Evolutionary conservation across 2,888 invertebrate genomes (phyloP).

Genomic region (Podabrus alpinus): DNA sequence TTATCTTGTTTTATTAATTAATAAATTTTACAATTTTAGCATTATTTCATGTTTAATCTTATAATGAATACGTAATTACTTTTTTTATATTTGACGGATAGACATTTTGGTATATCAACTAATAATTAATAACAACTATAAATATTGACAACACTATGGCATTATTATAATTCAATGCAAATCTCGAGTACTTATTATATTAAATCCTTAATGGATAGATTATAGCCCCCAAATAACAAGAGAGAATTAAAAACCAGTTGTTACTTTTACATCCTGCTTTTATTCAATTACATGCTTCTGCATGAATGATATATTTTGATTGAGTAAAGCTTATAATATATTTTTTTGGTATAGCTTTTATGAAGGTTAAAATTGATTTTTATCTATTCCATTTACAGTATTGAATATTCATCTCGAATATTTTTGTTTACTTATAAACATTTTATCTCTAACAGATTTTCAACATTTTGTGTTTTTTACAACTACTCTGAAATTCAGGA

Average conservation of each 20-base stretch:
- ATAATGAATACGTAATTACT: not conserved
- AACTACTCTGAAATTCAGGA: too few relatives aligned
- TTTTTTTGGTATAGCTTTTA: not conserved
- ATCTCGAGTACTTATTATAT: not conserved
- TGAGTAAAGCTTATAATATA: conserved; percentile 13
- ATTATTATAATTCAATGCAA: not conserved
- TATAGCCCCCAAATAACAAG: conserved; percentile 24
- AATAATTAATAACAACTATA: not conserved
- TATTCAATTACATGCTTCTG: conserved; percentile 32
- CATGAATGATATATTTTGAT: conserved; percentile 17
- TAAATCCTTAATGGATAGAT: conserved; percentile 24
- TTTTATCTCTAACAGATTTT: not conserved
- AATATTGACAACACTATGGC: not conserved
- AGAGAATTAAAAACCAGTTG: conserved; percentile 39
- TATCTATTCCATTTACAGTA: not conserved
- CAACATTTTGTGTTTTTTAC: too few relatives aligned
- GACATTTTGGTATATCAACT: not conserved
- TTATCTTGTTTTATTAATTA: not conserved
- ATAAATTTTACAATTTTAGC: conserved; percentile 4
- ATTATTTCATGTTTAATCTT: not conserved
- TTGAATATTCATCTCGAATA: too few relatives aligned
- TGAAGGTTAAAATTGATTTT: not conserved
- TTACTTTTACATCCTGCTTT: conserved; percentile 27
- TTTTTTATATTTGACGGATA: not conserved
- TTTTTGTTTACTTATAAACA: too few relatives aligned